Percentiles rank a stretch among this genome's conserved stretches.
Evolutionary conservation across 1,140 invertebrate species (phyloP).

Genomic region (Hetaerina americana): DNA sequence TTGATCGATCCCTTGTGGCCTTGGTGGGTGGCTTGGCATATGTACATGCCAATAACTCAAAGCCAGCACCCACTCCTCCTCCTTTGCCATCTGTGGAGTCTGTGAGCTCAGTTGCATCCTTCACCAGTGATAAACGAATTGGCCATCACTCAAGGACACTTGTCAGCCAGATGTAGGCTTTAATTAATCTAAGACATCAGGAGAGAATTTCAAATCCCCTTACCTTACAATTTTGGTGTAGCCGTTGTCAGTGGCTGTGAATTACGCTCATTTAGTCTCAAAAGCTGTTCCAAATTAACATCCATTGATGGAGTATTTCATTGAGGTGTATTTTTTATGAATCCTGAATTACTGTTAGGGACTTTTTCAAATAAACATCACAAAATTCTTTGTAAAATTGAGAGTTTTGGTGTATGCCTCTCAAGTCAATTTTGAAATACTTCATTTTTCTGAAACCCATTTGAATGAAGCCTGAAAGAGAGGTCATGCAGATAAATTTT

Average conservation of each 20-base stretch:
- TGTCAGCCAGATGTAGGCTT: background rate
- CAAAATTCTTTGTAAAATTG: background rate
- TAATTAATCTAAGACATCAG: too few species aligned
- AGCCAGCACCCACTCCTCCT: background rate
- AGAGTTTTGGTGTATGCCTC: background rate
- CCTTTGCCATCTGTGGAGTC: background rate
- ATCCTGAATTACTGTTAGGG: background rate
- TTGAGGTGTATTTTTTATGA: background rate
- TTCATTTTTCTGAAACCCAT: too few species aligned
- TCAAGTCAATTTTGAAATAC: background rate
- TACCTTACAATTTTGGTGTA: background rate
- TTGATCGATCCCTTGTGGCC: constrained; percentile 68
- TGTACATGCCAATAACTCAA: background rate
- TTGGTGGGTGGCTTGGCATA: constrained; percentile 37
- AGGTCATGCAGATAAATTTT: too few species aligned
- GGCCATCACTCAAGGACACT: background rate
- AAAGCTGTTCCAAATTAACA: background rate
- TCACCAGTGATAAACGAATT: background rate
- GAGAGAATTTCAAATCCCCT: background rate
- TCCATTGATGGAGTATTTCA: background rate
- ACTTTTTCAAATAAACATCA: background rate
- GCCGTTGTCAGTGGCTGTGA: background rate
- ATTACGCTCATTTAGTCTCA: background rate
- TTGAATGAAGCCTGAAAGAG: too few species aligned
- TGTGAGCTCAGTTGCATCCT: background rate